Percentiles rank a stretch among this genome's conserved stretches.
Evolutionary conservation across 2,113 vertebrate genomes (phyloP).

Genomic region (Pheucticus melanocephalus): DNA sequence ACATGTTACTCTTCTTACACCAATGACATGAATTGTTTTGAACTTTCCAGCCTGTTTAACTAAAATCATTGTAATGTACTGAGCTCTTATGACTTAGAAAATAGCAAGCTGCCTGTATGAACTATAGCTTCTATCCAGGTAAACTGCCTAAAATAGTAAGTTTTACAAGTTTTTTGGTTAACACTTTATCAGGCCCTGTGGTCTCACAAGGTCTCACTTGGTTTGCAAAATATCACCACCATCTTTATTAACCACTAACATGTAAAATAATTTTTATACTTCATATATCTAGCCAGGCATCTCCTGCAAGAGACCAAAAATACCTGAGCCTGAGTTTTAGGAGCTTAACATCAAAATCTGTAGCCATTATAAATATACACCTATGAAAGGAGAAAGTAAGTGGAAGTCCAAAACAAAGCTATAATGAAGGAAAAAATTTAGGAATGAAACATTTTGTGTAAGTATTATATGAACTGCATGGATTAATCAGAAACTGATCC

Average conservation of each 20-base stretch:
- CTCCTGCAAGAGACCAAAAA: background rate
- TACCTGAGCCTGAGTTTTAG: background rate
- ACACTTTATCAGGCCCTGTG: accelerated
- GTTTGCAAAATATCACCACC: background rate
- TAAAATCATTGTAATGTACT: background rate
- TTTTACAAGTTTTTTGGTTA: background rate
- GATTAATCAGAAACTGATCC: background rate
- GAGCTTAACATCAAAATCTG: background rate
- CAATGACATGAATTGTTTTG: accelerated
- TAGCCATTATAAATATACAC: background rate
- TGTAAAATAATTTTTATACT: background rate
- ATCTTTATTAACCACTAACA: background rate
- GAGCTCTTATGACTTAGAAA: background rate
- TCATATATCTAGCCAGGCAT: background rate
- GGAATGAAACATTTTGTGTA: background rate
- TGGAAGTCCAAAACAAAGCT: background rate
- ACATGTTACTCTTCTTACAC: background rate
- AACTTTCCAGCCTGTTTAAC: background rate
- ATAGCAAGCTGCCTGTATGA: background rate
- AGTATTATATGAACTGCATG: background rate
- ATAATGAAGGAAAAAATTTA: background rate
- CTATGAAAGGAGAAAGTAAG: background rate
- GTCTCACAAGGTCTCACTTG: background rate
- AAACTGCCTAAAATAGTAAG: accelerated
- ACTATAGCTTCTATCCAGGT: background rate